Evolutionary conservation across 2,888 invertebrate species (phyloP).

Genomic region (Microplitis manilae): DNA sequence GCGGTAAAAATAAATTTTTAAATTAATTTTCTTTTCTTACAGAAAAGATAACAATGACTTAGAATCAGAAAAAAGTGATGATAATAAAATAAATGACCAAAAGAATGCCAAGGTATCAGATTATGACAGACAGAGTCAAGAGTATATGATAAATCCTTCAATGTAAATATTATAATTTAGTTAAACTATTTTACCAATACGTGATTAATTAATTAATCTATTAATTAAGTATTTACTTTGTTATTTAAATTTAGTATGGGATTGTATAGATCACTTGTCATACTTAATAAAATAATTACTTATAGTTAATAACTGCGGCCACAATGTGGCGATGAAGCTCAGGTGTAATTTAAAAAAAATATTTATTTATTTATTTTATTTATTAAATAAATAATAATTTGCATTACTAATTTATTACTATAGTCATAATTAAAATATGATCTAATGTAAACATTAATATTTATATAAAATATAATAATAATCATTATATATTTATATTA

Average conservation of each 20-base stretch:
- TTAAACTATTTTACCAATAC: neutral
- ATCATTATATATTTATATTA: neutral
- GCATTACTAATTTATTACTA: neutral
- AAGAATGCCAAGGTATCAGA: slow-evolving; percentile 40
- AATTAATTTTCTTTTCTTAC: slow-evolving; percentile 21
- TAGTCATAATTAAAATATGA: neutral
- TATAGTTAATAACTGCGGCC: neutral
- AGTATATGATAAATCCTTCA: slow-evolving; percentile 53
- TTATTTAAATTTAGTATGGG: too few species aligned
- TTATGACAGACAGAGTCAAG: slow-evolving; percentile 44
- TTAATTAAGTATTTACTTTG: neutral
- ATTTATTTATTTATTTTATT: neutral
- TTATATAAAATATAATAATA: neutral
- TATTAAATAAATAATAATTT: neutral
- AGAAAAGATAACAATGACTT: slow-evolving; percentile 55
- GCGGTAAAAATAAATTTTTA: neutral
- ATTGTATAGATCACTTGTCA: too few species aligned
- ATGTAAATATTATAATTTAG: slow-evolving; percentile 48
- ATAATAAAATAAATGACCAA: slow-evolving; percentile 43
- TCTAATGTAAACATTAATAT: neutral
- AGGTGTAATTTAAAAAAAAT: neutral
- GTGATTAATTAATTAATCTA: neutral
- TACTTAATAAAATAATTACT: too few species aligned
- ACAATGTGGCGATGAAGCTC: neutral
- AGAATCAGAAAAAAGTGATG: slow-evolving; percentile 44